Conservation (phyloP, 2,888 invertebrate genomes). For the Sympetrum striolatum region DNA sequence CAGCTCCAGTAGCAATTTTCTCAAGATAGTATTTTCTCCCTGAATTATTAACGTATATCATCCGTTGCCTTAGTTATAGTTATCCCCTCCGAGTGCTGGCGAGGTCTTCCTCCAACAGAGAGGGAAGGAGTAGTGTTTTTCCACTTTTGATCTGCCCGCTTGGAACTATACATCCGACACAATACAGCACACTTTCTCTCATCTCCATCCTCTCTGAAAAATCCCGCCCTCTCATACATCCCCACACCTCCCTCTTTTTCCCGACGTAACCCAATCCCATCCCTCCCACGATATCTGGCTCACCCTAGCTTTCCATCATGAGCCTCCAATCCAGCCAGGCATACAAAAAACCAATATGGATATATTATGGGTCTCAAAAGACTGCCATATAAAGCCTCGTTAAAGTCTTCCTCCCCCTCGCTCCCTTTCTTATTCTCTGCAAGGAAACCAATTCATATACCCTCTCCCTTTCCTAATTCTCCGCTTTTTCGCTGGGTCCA, state of each 20-base stretch:
- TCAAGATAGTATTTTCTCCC: too few species aligned
- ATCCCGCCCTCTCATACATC: too few species aligned
- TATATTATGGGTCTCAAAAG: slow-evolving; percentile 42
- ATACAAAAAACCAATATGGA: slow-evolving; percentile 43
- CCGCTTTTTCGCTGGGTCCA: not conserved
- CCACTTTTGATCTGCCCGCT: too few species aligned
- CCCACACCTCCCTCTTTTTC: not conserved
- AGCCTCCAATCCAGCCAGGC: slow-evolving; percentile 41
- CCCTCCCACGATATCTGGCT: not conserved
- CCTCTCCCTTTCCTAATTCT: not conserved
- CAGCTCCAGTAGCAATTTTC: too few species aligned
- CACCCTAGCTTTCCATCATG: slow-evolving; percentile 15
- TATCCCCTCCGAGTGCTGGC: too few species aligned
- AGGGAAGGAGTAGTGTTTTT: too few species aligned
- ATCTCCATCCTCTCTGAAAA: too few species aligned
- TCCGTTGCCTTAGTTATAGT: too few species aligned
- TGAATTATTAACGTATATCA: too few species aligned
- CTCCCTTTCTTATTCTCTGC: not conserved
- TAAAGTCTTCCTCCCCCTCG: not conserved
- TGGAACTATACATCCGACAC: too few species aligned
- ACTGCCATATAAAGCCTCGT: slow-evolving; percentile 42
- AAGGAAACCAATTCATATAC: not conserved
- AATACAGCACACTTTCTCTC: too few species aligned
- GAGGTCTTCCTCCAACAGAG: too few species aligned
- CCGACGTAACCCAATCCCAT: not conserved